These are phyloP conservation scores for Fragum sueziense DNA, from an alignment of 2,888 invertebrate species.

Conservation along the genomic window DNA sequence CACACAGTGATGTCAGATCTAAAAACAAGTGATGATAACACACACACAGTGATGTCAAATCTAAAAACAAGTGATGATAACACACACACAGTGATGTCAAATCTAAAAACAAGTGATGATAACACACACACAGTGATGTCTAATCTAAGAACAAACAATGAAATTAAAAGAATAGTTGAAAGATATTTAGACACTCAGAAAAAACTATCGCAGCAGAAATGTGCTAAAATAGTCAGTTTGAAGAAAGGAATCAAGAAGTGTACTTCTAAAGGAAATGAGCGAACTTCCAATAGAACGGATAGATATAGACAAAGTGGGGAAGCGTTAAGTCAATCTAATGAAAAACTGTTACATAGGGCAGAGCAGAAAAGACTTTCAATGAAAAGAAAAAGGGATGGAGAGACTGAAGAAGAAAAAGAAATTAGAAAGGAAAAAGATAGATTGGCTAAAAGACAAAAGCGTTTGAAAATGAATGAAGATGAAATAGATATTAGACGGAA, in stretches of 20 bases:
- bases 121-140: neutral
- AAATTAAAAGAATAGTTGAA: neutral
- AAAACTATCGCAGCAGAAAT: neutral
- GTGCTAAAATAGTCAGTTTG: neutral
- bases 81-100: too few relatives aligned
- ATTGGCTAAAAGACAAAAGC: slow-evolving; percentile 1
- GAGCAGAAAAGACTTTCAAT: neutral
- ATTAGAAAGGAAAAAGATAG: slow-evolving; percentile 9
- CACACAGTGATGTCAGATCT: too few relatives aligned
- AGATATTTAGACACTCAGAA: neutral
- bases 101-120: too few relatives aligned
- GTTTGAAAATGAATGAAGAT: neutral
- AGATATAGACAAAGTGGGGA: neutral
- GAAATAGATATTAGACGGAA: too few relatives aligned
- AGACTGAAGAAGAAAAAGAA: slow-evolving; percentile 7
- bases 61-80: too few relatives aligned
- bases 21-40: too few relatives aligned
- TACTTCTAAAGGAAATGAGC: neutral
- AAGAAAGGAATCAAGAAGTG: neutral
- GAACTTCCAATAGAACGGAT: neutral
- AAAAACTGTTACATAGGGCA: neutral
- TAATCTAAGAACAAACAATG: neutral
- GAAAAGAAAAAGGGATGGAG: slow-evolving; percentile 3
- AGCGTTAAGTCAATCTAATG: too few relatives aligned
- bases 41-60: too few relatives aligned